Evolutionary conservation across 1,140 invertebrate genomes (phyloP).

Genomic region (Sinella curviseta): DNA sequence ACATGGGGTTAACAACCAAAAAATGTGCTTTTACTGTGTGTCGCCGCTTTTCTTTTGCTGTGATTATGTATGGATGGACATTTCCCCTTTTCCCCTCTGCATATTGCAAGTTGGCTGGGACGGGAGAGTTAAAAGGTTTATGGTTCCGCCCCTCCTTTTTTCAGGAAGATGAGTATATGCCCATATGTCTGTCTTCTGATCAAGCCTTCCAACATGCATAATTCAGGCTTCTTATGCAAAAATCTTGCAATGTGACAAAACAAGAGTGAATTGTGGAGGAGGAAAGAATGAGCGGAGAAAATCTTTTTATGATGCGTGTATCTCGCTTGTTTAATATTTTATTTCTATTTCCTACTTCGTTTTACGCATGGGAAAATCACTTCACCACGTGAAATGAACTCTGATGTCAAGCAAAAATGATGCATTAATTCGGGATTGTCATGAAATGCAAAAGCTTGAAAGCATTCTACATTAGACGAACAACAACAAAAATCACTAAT

Average conservation of each 20-base stretch:
- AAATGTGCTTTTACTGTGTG: background rate
- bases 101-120: too few species aligned
- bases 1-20: conserved; percentile 11
- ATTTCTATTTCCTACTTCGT: background rate
- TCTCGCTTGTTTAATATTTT: background rate
- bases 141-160: background rate
- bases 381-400: too few species aligned
- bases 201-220: background rate
- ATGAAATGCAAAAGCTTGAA: too few species aligned
- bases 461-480: too few species aligned
- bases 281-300: background rate
- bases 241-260: background rate
- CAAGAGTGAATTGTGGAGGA: background rate
- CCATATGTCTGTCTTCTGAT: background rate
- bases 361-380: background rate
- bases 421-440: too few species aligned
- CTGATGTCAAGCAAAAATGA: too few species aligned
- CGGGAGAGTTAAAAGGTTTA: background rate
- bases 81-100: background rate
- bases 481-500: too few species aligned
- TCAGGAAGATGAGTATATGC: too few species aligned
- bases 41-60: background rate
- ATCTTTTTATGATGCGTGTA: background rate
- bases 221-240: background rate
- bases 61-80: background rate